phyloP scores from a whole-genome alignment of 1,140 invertebrate genomes.

The Drosophila teissieri region DNA sequence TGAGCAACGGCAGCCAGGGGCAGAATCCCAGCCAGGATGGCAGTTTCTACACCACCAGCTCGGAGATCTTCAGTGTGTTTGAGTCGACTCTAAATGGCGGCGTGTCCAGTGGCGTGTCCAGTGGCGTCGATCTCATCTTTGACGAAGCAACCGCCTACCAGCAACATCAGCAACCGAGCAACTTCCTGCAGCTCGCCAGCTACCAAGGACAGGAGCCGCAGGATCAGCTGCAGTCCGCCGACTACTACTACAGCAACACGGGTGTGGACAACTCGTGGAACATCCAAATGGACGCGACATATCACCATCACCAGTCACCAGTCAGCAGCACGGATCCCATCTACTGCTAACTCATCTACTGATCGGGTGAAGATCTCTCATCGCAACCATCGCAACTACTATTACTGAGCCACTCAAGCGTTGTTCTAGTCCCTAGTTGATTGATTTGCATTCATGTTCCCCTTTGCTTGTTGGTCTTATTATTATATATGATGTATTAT shows the following conservation, averaged over 20 bases:
- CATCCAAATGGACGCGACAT: slow-evolving; percentile 72
- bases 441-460: slow-evolving; percentile 34
- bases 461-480: slow-evolving; percentile 58
- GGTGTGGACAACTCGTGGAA: slow-evolving; percentile 77
- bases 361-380: slow-evolving; percentile 15
- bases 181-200: slow-evolving; percentile 27
- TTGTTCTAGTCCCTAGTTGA: slow-evolving; percentile 81
- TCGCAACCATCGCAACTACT: slow-evolving; percentile 8
- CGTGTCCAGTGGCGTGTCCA: slow-evolving; percentile 14
- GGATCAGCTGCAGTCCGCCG: slow-evolving; percentile 49
- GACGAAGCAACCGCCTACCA: slow-evolving; percentile 57
- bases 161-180: slow-evolving; percentile 34
- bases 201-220: slow-evolving; percentile 57
- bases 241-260: slow-evolving; percentile 78
- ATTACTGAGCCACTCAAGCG: slow-evolving; percentile 57
- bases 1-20: slow-evolving; percentile 36
- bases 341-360: too few species aligned
- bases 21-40: slow-evolving; percentile 37
- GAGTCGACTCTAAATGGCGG: slow-evolving; percentile 52
- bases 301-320: slow-evolving; percentile 26
- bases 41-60: slow-evolving; percentile 66
- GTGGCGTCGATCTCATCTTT: slow-evolving; percentile 53
- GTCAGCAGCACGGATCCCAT: slow-evolving; percentile 24
- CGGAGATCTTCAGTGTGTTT: slow-evolving; percentile 76
- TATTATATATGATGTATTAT: slow-evolving; percentile 48